Evolutionary conservation across 2,113 vertebrate species (phyloP), one percentile per base, ranked within the genome.

Genomic region (Oriolus oriolus): DNA sequence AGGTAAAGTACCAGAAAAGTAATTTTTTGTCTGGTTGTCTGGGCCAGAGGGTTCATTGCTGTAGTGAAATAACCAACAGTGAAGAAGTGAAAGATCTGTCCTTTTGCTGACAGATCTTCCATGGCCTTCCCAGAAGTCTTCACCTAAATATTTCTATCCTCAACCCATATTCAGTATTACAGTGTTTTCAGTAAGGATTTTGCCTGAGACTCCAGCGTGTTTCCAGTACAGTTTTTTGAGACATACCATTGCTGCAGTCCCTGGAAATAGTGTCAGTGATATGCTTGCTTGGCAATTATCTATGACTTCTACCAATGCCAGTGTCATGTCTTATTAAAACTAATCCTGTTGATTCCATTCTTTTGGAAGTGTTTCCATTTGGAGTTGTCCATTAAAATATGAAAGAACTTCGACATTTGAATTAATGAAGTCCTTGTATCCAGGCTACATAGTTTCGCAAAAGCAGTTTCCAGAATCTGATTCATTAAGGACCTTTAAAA

Each of bases 301-400:
- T 80, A 9, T 84, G 90, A 86, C 85, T 88, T 95, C 82, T 86
- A 77, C 53, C 57, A 85, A 73, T 49, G 49, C 3, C 37, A 79
- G 39, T 88, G 61, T 45, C 0, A 2, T 41, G 4, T 76, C 31
- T 53, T 90, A 88, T 30, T 86, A 90, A 86, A 92, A 94, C 61
- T 63, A 88, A 88, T 77, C 71, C 39, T 86, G 86, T 83, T 80
- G 16, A 57, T 77, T 80, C 27, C 21, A 17, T 92, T 83, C 18
- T 88, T 85, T 90, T 84, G 59, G 31, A 94, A 91, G 37, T 53
- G 6, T 53, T 96, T 88, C 75, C n/a, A 39, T 26, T 94, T 90
- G 90, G 78, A 82, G 49, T 93, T 82, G 7, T 16, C 45, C 16
- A 87, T 94, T 95, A 93, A 93, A 94, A 90, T 93, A 66, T 83